A percentile compares a stretch with the other conserved stretches of the same genome.
These are phyloP conservation scores for Paraplagusia blochii DNA, from an alignment of 2,113 vertebrate species.

Conservation along the genomic window DNA sequence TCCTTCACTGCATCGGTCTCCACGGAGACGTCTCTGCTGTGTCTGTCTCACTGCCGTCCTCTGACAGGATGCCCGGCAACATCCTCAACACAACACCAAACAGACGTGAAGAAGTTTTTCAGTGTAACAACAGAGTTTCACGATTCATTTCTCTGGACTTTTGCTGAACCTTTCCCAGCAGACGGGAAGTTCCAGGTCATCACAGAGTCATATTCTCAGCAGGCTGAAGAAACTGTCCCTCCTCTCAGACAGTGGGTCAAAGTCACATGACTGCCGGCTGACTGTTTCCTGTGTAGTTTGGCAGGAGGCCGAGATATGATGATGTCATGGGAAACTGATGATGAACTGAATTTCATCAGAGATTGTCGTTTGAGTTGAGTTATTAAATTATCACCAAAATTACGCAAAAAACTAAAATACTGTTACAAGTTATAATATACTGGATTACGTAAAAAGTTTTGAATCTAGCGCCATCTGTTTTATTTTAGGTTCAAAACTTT, in stretches of 20 bases:
- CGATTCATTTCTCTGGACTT: not conserved
- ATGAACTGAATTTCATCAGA: no score
- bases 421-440: no score
- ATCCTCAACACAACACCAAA: constrained; percentile 1
- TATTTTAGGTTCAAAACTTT: no score
- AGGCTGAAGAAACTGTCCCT: constrained; percentile 20
- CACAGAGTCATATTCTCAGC: constrained; percentile 22
- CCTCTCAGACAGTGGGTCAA: constrained; percentile 2
- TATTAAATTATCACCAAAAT: no score
- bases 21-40: constrained; percentile 25
- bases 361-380: not conserved
- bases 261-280: constrained; percentile 13
- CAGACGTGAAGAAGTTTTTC: not conserved
- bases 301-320: constrained; percentile 14
- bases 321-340: constrained; percentile 9
- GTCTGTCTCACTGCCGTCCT: constrained; percentile 23
- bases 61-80: constrained; percentile 17
- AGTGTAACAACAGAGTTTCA: no score
- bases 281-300: constrained; percentile 27
- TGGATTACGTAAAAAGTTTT: no score
- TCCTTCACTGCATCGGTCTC: constrained; percentile 17
- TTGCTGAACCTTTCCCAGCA: constrained; percentile 1
- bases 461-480: no score
- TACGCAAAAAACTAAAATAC: no score
- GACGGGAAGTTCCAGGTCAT: constrained; percentile 42